Conservation (phyloP, 2,797 vertebrate species). For the Parotocinclus haroldoi region DNA sequence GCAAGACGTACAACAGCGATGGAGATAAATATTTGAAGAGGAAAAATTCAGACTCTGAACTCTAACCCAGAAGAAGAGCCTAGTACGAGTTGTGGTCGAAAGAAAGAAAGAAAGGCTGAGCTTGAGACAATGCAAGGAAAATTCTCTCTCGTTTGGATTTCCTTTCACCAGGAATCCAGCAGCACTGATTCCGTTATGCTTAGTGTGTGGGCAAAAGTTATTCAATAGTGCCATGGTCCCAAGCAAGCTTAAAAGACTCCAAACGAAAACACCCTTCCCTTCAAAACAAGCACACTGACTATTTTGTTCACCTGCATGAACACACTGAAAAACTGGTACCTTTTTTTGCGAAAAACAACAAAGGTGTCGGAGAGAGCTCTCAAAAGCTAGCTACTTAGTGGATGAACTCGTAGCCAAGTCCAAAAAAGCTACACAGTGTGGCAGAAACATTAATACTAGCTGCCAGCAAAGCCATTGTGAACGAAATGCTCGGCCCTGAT, state of each 20-base stretch:
- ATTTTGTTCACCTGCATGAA: too few relatives aligned
- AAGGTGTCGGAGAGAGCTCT: background rate
- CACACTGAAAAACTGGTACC: too few relatives aligned
- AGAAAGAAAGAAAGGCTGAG: background rate
- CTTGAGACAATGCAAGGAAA: slow-evolving; percentile 1
- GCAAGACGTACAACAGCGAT: too few relatives aligned
- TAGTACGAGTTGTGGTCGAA: background rate
- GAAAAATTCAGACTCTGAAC: background rate
- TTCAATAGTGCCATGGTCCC: slow-evolving; percentile 6
- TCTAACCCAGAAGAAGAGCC: too few relatives aligned
- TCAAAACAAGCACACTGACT: too few relatives aligned
- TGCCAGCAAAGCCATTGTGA: slow-evolving; percentile 18
- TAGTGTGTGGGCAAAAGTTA: slow-evolving; percentile 1
- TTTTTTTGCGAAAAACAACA: too few relatives aligned
- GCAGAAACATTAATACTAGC: background rate
- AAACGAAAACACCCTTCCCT: too few relatives aligned
- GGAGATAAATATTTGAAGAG: slow-evolving; percentile 3
- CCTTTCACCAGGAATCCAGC: background rate
- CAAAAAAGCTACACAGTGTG: background rate
- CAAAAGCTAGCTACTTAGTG: background rate
- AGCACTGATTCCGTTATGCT: background rate
- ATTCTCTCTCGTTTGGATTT: slow-evolving; percentile 3
- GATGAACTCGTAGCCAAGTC: background rate
- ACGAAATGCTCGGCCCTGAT: slow-evolving; percentile 21
- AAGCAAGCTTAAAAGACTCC: background rate